phyloP scores from a whole-genome alignment of 2,113 vertebrate genomes.

The Colossoma macropomum region DNA sequence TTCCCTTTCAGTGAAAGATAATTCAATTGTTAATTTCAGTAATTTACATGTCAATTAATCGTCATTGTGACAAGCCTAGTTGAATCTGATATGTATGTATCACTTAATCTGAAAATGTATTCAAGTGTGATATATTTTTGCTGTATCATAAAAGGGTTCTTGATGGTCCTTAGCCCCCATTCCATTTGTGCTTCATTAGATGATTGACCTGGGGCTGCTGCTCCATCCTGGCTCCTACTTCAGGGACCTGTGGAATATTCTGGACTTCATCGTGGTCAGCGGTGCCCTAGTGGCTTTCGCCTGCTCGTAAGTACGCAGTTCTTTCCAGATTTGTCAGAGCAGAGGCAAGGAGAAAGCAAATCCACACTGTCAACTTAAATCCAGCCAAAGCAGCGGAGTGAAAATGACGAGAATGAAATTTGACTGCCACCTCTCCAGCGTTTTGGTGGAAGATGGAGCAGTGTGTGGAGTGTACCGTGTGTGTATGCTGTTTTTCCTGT shows the following conservation, averaged over 20 bases:
- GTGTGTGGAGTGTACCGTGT: not conserved
- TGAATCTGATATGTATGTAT: no score
- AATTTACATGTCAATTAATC: no score
- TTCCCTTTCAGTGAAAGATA: no score
- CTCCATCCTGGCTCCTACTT: constrained; percentile 81
- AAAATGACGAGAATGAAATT: constrained; percentile 43
- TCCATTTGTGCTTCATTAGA: constrained; percentile 61
- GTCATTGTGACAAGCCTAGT: no score
- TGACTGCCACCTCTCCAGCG: constrained; percentile 45
- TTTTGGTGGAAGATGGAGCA: constrained; percentile 14
- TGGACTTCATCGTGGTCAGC: constrained; percentile 99
- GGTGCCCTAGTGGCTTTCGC: constrained; percentile 97
- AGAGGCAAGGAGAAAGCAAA: constrained; percentile 16
- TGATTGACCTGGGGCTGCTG: constrained; percentile 81
- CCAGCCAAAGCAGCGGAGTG: constrained; percentile 34
- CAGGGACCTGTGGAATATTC: constrained; percentile 90
- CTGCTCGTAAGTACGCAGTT: constrained; percentile 89
- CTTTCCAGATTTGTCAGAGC: constrained; percentile 29
- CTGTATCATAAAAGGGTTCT: not conserved
- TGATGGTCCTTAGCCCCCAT: not conserved
- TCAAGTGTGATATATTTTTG: not conserved
- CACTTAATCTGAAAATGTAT: no score
- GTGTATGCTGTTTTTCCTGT: not conserved
- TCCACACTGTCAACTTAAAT: constrained; percentile 47
- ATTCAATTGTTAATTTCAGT: no score